phyloP scores from a whole-genome alignment of 2,113 vertebrate genomes.

The Phrynosoma blainvillii region DNA sequence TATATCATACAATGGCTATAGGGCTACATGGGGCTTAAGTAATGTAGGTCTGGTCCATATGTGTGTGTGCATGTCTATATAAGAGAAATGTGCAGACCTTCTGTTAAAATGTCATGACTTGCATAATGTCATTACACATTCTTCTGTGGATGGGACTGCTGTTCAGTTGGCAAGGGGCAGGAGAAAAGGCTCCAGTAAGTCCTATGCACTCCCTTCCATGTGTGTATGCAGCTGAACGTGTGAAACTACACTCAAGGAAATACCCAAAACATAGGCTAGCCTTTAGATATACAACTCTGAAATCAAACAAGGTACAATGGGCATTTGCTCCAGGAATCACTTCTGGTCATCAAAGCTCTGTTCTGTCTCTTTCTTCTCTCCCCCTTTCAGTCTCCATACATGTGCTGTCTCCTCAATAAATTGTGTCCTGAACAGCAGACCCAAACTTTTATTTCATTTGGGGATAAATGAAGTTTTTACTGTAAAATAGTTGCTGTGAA shows the following conservation, averaged over 20 bases:
- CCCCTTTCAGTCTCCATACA: not conserved
- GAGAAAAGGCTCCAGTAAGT: not conserved
- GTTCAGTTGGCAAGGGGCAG: not conserved
- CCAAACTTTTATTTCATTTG: not conserved
- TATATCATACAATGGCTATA: not conserved
- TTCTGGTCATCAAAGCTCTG: not conserved
- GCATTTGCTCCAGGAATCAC: not conserved
- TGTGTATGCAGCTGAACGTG: not conserved
- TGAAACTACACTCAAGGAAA: too few species aligned
- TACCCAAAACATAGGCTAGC: not conserved
- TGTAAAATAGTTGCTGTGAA: too few species aligned
- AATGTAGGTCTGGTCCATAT: not conserved
- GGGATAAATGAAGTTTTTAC: not conserved
- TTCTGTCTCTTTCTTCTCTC: not conserved
- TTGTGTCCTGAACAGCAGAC: not conserved
- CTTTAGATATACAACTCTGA: not conserved
- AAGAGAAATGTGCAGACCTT: not conserved
- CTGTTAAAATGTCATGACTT: not conserved
- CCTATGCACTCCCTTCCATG: not conserved
- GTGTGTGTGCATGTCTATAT: not conserved
- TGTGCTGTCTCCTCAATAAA: not conserved
- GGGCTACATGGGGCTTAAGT: not conserved
- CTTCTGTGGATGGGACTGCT: not conserved
- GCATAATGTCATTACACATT: not conserved
- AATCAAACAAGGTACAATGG: not conserved